Evolutionary conservation across 2,797 vertebrate genomes (phyloP).

Genomic region (Mus spretus): DNA sequence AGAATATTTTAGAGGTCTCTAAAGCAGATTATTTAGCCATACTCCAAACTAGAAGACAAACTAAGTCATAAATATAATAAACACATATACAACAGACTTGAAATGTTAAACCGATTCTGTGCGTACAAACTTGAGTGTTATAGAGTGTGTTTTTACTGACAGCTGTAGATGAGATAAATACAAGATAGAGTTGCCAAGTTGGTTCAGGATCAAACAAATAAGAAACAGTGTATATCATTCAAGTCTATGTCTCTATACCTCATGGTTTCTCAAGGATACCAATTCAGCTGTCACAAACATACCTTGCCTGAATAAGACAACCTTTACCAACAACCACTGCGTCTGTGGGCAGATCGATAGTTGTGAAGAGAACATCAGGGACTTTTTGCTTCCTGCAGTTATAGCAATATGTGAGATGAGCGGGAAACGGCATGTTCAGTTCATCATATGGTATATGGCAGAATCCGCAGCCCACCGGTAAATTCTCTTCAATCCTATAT

Average conservation of each 20-base stretch:
- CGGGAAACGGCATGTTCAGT: conserved; percentile 99
- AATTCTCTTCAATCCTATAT: conserved; percentile 95
- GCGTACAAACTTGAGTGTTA: conserved; percentile 16
- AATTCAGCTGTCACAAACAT: conserved; percentile 63
- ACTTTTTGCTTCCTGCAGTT: conserved; percentile 97
- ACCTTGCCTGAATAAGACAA: conserved; percentile 99
- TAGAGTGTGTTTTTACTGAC: not conserved
- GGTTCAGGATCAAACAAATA: not conserved
- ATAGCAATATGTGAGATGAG: conserved; percentile 97
- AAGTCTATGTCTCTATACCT: not conserved
- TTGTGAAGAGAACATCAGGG: conserved; percentile 98
- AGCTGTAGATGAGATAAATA: conserved; percentile 5
- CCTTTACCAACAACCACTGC: conserved; percentile 96
- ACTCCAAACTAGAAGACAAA: not conserved
- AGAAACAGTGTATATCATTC: not conserved
- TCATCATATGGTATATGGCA: conserved; percentile 99
- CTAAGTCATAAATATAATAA: not conserved
- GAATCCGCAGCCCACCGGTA: conserved; percentile 95
- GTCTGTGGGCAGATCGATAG: conserved; percentile 96
- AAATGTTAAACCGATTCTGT: conserved; percentile 3
- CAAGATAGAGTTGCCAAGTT: not conserved
- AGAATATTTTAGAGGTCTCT: not conserved
- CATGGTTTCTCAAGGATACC: not conserved
- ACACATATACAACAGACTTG: conserved; percentile 16
- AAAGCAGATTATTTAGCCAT: not conserved